A percentile compares a stretch with the other conserved stretches of the same genome.
Conservation (phyloP, 2,113 vertebrate genomes). For the Neotoma lepida region DNA sequence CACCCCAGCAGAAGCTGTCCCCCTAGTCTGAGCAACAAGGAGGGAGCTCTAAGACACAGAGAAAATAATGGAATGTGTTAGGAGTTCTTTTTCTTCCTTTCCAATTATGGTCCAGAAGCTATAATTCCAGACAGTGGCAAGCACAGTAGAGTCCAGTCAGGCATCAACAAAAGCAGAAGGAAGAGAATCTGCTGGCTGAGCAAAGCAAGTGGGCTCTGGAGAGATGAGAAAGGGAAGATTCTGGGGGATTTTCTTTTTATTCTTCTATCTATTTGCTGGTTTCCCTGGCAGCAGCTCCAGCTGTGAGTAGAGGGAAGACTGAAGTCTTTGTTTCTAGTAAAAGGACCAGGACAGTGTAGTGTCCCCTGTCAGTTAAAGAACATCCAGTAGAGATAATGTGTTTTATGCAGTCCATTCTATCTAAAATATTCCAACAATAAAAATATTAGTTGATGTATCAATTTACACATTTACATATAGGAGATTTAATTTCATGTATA, state of each 20-base stretch:
- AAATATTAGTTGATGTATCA: not conserved
- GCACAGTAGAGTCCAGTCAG: not conserved
- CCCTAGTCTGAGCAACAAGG: not conserved
- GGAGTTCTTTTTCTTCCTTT: not conserved
- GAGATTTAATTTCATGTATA: not conserved
- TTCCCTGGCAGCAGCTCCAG: not conserved
- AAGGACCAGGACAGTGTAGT: not conserved
- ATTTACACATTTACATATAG: not conserved
- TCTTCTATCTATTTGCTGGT: not conserved
- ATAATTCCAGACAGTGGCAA: not conserved
- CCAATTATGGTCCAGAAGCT: not conserved
- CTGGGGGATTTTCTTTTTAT: not conserved
- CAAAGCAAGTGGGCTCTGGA: not conserved
- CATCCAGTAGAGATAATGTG: not conserved
- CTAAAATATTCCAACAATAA: not conserved
- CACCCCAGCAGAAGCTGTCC: not conserved
- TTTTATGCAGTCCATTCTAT: not conserved
- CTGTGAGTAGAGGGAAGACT: not conserved
- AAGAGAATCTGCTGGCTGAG: not conserved
- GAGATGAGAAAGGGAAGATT: not conserved
- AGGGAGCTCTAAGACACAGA: not conserved
- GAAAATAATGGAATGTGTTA: accelerated
- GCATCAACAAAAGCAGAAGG: too few species aligned
- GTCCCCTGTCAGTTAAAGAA: not conserved
- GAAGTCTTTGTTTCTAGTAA: not conserved